These are phyloP conservation scores for Orgyia antiqua DNA, from an alignment of 2,888 invertebrate species.

Conservation along the genomic window DNA sequence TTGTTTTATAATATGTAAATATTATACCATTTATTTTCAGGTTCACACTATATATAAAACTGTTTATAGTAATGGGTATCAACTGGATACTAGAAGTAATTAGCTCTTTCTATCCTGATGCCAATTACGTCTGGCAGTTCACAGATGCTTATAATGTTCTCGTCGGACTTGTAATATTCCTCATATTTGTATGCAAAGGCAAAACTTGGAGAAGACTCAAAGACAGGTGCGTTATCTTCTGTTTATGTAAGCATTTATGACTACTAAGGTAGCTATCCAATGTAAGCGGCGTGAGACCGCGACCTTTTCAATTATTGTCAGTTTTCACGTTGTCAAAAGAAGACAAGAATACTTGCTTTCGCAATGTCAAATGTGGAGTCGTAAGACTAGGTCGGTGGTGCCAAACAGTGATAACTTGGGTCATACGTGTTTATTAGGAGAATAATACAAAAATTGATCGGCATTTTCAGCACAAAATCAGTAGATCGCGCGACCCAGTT, in stretches of 20 bases:
- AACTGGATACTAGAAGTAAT: slow-evolving; percentile 86
- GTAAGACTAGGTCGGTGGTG: no score
- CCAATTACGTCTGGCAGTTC: slow-evolving; percentile 75
- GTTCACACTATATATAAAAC: slow-evolving; percentile 82
- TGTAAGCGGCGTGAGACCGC: neutral
- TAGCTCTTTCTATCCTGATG: slow-evolving; percentile 75
- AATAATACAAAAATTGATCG: no score
- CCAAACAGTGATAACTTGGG: no score
- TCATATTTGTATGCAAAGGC: slow-evolving; percentile 85
- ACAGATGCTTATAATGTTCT: slow-evolving; percentile 83
- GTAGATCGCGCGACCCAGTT: no score
- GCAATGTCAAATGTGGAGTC: no score
- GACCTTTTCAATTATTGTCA: neutral
- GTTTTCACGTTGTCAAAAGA: no score
- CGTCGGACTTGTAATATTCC: slow-evolving; percentile 83
- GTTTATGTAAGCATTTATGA: slow-evolving; percentile 8
- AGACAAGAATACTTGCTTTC: no score
- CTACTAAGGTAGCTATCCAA: neutral
- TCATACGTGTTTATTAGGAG: no score
- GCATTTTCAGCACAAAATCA: no score
- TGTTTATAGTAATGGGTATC: slow-evolving; percentile 85
- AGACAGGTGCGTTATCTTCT: slow-evolving; percentile 66
- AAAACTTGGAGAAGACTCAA: slow-evolving; percentile 80
- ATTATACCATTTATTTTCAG: slow-evolving; percentile 74
- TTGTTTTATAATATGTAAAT: neutral